Base-by-base conservation (phyloP, 2,113 vertebrate genomes). In the Forbesichthys agassizii region DNA sequence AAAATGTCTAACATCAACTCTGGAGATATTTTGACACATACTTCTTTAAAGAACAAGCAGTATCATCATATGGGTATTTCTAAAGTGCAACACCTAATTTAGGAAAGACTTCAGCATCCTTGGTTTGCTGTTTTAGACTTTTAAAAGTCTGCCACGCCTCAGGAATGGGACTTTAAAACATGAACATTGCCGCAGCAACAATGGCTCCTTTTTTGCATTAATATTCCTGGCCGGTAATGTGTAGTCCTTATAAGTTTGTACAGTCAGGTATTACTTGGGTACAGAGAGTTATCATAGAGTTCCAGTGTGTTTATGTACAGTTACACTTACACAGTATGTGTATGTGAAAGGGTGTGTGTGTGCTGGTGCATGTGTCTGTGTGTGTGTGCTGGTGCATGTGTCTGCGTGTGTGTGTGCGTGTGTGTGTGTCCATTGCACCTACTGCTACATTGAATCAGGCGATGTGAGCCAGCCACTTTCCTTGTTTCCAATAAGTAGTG, bases 201-300 rank as follows among this genome's bases (percentile, higher is more conserved):
- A 86, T 83, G 64, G 59, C 54, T 78, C 69, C 63, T 78, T 89
- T 88, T 84, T 80, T 83, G 73, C 70, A 73, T 84, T 77, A 68
- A 78, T 82, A 68, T 73, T 84, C 66, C 71, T 79, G 83, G 75
- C 79, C 48, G 16, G 68, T 54, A 5, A 48, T 27, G 76, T 62
- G 68, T 80, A 69, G 27, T 27, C 27, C 27, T 71, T 74, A 52
- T 47, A 63, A 58, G 54, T 69, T 63, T 70, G 63, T 63, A 73
- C 70, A 51, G 64, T 77, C 61, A 74, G 58, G 47, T 71, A 66
- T 66, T 66, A 79, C 76, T 27, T 27, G 27, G 27, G 27, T n/a
- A 66, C 63, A 66, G 77, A 42, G 49, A 33, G 54, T 73, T 52
- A 68, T 52, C 54, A 33, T 13, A 47, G 8, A 16, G 54, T 18